Conservation (phyloP, 2,797 vertebrate genomes). For the Varecia variegata region DNA sequence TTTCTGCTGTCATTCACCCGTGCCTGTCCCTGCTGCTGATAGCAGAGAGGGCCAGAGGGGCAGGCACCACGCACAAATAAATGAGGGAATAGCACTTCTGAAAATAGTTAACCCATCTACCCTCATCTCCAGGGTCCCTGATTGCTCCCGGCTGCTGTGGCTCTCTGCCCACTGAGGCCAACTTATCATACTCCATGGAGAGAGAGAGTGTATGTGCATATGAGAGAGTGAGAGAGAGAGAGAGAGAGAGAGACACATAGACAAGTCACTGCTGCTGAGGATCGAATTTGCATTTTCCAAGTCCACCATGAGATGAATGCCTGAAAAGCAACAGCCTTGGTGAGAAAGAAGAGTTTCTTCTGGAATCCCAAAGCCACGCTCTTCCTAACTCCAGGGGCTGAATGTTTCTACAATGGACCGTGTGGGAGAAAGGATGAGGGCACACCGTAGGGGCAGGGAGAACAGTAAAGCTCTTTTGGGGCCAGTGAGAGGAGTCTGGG, state of each 20-base stretch:
- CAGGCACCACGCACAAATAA: neutral
- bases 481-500: neutral
- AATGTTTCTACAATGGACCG: neutral
- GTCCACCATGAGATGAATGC: neutral
- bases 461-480: neutral
- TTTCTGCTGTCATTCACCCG: neutral
- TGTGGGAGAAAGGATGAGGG: neutral
- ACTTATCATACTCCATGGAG: neutral
- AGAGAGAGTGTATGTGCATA: neutral
- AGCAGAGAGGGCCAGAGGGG: neutral
- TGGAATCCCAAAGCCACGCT: neutral
- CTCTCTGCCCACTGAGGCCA: neutral
- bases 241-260: neutral
- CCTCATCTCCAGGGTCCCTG: neutral
- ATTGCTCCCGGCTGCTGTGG: neutral
- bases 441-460: neutral
- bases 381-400: neutral
- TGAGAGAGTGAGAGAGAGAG: neutral
- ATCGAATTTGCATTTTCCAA: conserved; percentile 24
- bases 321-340: neutral
- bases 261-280: neutral
- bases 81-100: neutral
- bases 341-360: neutral
- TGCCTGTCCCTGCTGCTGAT: too few relatives aligned
- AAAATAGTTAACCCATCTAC: neutral